These are phyloP conservation scores for Penaeus monodon DNA, from an alignment of 2,888 invertebrate species.

Conservation along the genomic window DNA sequence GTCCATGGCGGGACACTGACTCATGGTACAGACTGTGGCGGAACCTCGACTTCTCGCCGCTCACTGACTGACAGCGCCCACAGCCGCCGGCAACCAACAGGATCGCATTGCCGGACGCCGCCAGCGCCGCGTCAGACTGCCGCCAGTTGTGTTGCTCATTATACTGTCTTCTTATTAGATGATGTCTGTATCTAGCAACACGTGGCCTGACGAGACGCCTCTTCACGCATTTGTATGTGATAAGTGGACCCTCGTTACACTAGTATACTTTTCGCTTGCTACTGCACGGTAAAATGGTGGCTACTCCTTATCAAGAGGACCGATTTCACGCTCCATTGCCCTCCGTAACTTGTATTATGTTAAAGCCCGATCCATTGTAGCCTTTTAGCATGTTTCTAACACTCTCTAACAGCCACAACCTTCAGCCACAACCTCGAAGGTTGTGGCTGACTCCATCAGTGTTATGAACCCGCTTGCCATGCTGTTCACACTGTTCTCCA, in stretches of 20 bases:
- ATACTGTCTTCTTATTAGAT: not conserved
- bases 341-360: not conserved
- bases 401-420: too few relatives aligned
- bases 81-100: not conserved
- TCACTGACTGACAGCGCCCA: not conserved
- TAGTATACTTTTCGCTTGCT: too few relatives aligned
- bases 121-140: not conserved
- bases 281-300: too few relatives aligned
- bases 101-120: not conserved
- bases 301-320: too few relatives aligned
- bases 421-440: too few relatives aligned
- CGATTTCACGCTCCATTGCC: not conserved
- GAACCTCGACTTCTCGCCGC: not conserved
- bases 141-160: not conserved
- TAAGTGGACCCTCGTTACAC: not conserved
- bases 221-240: not conserved
- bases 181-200: constrained; percentile 35
- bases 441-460: too few relatives aligned
- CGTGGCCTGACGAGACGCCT: constrained; percentile 18
- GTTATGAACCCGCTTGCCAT: too few relatives aligned
- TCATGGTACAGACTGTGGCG: constrained; percentile 23
- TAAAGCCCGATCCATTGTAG: not conserved
- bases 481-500: too few relatives aligned
- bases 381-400: not conserved
- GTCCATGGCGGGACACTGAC: constrained; percentile 44